Percentiles rank a stretch among this genome's conserved stretches.
phyloP scores from a whole-genome alignment of 2,797 vertebrate genomes.

The Hippopotamyrus pictus region DNA sequence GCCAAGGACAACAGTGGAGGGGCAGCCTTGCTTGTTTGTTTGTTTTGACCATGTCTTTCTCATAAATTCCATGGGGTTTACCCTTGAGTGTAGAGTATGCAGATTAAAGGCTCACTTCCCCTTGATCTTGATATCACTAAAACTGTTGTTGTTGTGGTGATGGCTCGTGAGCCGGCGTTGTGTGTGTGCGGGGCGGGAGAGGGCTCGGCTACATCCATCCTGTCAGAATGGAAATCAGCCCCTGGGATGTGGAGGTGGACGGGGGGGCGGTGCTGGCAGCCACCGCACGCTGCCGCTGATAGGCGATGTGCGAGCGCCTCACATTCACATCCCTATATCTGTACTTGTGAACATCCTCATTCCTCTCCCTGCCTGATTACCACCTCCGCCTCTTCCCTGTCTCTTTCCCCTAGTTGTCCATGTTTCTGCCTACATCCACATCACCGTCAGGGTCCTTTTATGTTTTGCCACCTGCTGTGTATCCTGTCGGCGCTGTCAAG shows the following conservation, averaged over 20 bases:
- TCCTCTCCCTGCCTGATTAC: neutral
- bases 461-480: neutral
- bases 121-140: neutral
- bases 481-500: neutral
- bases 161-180: neutral
- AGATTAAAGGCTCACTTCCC: neutral
- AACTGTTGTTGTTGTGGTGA: neutral
- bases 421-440: neutral
- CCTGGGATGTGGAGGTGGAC: constrained; percentile 9
- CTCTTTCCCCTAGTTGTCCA: neutral
- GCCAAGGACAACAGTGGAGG: neutral
- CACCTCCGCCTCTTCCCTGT: neutral
- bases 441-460: neutral
- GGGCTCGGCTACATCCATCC: neutral
- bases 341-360: neutral
- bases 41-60: neutral
- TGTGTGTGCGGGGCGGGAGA: neutral
- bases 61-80: neutral
- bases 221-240: neutral
- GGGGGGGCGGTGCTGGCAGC: constrained; percentile 5
- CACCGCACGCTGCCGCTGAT: neutral
- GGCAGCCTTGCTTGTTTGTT: neutral
- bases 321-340: neutral
- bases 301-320: neutral
- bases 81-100: neutral